Evolutionary conservation across 1,140 invertebrate species (phyloP), one percentile per base, ranked within the genome.

Genomic region (Homalodisca vitripennis): DNA sequence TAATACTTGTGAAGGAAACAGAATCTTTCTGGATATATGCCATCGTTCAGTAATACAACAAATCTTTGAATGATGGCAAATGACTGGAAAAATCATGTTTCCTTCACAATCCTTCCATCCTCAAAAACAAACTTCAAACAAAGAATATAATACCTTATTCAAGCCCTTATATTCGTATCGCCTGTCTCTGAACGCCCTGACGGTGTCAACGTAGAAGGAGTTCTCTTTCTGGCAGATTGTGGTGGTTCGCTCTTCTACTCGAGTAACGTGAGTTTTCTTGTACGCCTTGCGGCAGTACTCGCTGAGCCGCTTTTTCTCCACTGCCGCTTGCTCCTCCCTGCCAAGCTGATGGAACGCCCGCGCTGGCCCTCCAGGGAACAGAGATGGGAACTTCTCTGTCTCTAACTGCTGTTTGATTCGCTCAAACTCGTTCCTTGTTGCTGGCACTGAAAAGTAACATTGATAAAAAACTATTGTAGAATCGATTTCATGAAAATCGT

Each of bases 141-240:
- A n/a, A n/a, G n/a, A n/a, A n/a, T n/a, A n/a, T n/a, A 41, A 6
- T 71, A 85, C 88, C 80, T 98, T 98, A 60, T 90, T 90, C 41
- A 97, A 79, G 0, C 88, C 95, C 82, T 99, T 99, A 79, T 98
- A 99, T 77, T 98, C 97, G 79, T 99, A 99, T 69, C 98, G 84
- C 32, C 96, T 84, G 79, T 98, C 96, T 75, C 96, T 85, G 78
- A 99, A 99, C 1, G 95, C 95, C 72, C 95, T 81, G 0, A 99
- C 98, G 13, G 98, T 99, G 78, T 99, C 97, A 1, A 99, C 97
- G 81, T 99, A 99, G 80, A 99, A 99, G 0, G 95, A 96, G 82
- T 99, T 99, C 79, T 99, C 98, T 77, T 94, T 90, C 77, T 99
- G 96, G 76, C 98, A 99, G 70, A 99, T 89, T 0, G 93, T 98